phyloP scores from a whole-genome alignment of 2,888 invertebrate species.

The Blera fallax region DNA sequence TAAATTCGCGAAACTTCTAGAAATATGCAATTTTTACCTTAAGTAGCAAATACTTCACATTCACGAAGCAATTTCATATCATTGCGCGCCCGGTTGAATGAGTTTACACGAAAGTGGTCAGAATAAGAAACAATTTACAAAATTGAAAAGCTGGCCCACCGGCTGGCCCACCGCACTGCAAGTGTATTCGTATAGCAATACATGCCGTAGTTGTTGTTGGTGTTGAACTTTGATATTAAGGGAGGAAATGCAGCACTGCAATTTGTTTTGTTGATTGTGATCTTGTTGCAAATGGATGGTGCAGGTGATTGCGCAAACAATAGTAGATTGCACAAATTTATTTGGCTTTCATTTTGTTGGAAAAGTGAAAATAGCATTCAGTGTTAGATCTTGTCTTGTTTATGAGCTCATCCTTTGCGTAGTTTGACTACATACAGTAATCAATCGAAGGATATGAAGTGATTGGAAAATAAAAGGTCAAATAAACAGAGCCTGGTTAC shows the following conservation, averaged over 20 bases:
- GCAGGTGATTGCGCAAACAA: constrained; percentile 30
- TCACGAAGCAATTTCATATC: constrained; percentile 65
- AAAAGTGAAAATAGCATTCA: neutral
- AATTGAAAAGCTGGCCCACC: constrained; percentile 58
- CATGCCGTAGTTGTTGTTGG: neutral
- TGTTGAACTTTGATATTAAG: constrained; percentile 34
- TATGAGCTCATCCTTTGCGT: constrained; percentile 7
- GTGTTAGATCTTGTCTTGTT: neutral
- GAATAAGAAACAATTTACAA: constrained; percentile 66
- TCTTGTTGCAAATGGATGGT: constrained; percentile 47
- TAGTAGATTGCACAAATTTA: neutral
- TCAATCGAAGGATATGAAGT: neutral
- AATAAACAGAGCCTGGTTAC: too few species aligned
- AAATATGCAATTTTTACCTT: constrained; percentile 62
- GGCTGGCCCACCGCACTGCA: neutral
- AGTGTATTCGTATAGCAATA: neutral
- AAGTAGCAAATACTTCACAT: constrained; percentile 71
- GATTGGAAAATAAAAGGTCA: too few species aligned
- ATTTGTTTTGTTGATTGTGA: constrained; percentile 49
- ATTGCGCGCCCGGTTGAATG: constrained; percentile 36
- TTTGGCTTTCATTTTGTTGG: neutral
- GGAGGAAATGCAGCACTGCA: constrained; percentile 22
- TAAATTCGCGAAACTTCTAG: constrained; percentile 38
- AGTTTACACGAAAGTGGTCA: constrained; percentile 33
- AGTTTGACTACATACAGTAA: neutral